These are phyloP conservation scores for Spheniscus mendiculus DNA, from an alignment of 2,113 vertebrate species.

Conservation along the genomic window DNA sequence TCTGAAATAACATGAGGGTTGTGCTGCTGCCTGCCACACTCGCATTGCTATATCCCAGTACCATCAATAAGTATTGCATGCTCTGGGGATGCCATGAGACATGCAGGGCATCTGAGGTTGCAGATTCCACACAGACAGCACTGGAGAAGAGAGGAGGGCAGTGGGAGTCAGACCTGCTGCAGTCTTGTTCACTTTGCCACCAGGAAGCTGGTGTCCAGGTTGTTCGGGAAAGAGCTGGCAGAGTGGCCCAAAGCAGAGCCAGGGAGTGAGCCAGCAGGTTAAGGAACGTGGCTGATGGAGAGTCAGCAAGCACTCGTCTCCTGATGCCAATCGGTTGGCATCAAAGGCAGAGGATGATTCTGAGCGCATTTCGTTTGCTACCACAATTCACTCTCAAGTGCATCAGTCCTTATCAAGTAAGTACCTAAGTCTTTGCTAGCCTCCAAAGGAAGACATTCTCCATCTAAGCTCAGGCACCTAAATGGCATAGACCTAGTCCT, in stretches of 20 bases:
- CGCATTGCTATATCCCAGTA: fast-evolving
- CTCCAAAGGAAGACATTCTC: not conserved
- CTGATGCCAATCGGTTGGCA: not conserved
- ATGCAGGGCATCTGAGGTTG: not conserved
- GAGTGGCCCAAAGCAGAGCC: not conserved
- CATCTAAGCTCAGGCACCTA: not conserved
- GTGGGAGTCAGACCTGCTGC: not conserved
- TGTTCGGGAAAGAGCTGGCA: not conserved
- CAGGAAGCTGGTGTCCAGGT: not conserved
- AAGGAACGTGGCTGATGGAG: not conserved
- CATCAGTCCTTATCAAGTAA: not conserved
- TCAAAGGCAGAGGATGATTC: not conserved
- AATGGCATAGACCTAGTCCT: not conserved
- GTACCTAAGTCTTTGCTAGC: not conserved
- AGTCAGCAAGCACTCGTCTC: not conserved
- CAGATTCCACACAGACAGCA: not conserved
- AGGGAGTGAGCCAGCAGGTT: not conserved
- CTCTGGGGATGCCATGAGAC: not conserved
- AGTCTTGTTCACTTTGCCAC: not conserved
- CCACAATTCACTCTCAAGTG: not conserved
- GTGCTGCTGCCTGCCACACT: not conserved
- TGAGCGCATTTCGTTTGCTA: not conserved
- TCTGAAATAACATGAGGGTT: not conserved
- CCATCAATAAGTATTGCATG: fast-evolving
- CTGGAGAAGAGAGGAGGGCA: not conserved